Conservation (phyloP, 2,113 vertebrate genomes). For the Aldabrachelys gigantea region DNA sequence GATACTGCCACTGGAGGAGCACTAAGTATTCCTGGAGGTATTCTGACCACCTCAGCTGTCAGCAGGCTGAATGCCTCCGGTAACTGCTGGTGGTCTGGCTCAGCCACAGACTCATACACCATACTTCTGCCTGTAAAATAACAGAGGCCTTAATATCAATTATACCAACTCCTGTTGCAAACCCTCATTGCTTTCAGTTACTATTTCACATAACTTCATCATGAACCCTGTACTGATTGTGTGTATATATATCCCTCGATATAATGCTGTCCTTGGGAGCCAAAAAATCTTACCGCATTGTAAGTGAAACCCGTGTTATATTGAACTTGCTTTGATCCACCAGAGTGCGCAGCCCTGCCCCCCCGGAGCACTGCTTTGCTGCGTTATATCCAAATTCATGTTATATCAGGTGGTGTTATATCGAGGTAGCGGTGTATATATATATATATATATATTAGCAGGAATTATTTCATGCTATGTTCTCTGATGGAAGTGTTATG, state of each 20-base stretch:
- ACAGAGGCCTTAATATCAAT: background rate
- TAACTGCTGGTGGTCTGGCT: background rate
- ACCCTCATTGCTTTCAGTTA: too few species aligned
- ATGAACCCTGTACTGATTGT: background rate
- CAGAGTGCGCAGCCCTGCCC: too few species aligned
- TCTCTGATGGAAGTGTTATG: background rate
- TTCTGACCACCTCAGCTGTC: background rate
- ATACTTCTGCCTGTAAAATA: too few species aligned
- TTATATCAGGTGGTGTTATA: too few species aligned
- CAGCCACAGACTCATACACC: background rate
- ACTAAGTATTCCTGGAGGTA: background rate
- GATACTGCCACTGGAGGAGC: background rate
- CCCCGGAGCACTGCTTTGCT: too few species aligned
- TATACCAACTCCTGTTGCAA: background rate
- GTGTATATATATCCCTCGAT: too few species aligned
- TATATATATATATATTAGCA: background rate
- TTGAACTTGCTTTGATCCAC: too few species aligned
- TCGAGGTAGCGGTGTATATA: too few species aligned
- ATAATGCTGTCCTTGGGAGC: too few species aligned
- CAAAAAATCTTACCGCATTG: too few species aligned
- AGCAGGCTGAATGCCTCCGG: background rate
- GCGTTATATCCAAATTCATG: too few species aligned
- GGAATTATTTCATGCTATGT: background rate
- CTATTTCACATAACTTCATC: background rate
- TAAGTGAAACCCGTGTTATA: too few species aligned